Conservation (phyloP, 2,113 vertebrate genomes). For the Clarias gariepinus region DNA sequence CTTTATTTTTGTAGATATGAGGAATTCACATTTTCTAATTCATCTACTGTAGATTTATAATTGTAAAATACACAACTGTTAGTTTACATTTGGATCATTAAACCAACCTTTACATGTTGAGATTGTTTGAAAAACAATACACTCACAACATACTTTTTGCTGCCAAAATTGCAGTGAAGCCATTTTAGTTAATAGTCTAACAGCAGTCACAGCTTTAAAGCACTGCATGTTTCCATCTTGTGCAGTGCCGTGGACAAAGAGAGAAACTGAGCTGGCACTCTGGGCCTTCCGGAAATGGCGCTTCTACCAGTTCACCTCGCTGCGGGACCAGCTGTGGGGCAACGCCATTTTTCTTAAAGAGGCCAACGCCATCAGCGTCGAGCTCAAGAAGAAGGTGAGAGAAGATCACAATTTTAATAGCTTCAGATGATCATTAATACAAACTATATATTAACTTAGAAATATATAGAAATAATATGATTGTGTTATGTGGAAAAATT, state of each 20-base stretch:
- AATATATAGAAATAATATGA: background rate
- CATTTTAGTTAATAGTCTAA: background rate
- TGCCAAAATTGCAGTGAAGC: background rate
- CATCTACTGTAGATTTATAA: background rate
- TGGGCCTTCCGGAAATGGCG: conserved; percentile 99
- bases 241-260: conserved; percentile 88
- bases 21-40: background rate
- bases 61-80: background rate
- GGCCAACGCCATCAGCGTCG: conserved; percentile 96
- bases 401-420: background rate
- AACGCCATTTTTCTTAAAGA: conserved; percentile 97
- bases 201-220: background rate
- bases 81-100: background rate
- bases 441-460: background rate
- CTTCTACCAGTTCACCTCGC: conserved; percentile 97
- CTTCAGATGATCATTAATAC: background rate
- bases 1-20: background rate
- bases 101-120: background rate
- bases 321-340: conserved; percentile 94
- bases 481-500: background rate
- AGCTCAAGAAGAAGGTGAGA: conserved; percentile 94
- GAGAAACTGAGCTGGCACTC: conserved; percentile 88
- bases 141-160: background rate
- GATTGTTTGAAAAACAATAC: background rate
- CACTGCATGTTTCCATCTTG: background rate